Evolutionary conservation across 1,140 invertebrate species (phyloP).

Genomic region (Acromyrmex echinatior): DNA sequence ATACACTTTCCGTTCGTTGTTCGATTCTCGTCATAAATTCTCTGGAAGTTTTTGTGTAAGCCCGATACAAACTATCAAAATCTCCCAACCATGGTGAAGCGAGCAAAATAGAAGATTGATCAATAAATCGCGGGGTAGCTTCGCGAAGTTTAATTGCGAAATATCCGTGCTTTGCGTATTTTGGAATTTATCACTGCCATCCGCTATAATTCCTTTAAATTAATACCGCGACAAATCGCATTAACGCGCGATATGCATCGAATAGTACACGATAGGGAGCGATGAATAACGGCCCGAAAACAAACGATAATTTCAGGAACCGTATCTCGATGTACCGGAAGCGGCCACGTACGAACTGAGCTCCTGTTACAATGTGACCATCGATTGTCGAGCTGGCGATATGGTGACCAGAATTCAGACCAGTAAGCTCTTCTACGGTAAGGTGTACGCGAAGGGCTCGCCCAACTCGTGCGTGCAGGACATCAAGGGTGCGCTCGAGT

Average conservation of each 20-base stretch:
- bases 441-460: conserved; percentile 97
- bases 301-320: conserved; percentile 88
- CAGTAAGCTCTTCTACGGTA: conserved; percentile 96
- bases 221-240: conserved; percentile 51
- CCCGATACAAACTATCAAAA: conserved; percentile 50
- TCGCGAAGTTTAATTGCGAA: conserved; percentile 51
- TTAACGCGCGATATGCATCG: conserved; percentile 40
- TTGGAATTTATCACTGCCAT: conserved; percentile 41
- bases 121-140: conserved; percentile 33
- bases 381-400: conserved; percentile 96
- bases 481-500: conserved; percentile 93
- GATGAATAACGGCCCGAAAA: conserved; percentile 48
- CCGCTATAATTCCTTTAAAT: conserved; percentile 48
- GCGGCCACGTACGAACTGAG: conserved; percentile 96
- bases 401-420: conserved; percentile 97
- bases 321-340: conserved; percentile 95
- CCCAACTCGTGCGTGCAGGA: conserved; percentile 97
- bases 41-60: conserved; percentile 50
- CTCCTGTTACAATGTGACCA: conserved; percentile 97
- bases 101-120: conserved; percentile 47
- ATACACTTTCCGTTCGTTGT: conserved; percentile 24
- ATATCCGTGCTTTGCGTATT: conserved; percentile 28
- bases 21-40: conserved; percentile 51
- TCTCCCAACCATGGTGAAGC: conserved; percentile 8
- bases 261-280: background rate